phyloP scores from a whole-genome alignment of 2,797 vertebrate species.

The Helostoma temminkii region DNA sequence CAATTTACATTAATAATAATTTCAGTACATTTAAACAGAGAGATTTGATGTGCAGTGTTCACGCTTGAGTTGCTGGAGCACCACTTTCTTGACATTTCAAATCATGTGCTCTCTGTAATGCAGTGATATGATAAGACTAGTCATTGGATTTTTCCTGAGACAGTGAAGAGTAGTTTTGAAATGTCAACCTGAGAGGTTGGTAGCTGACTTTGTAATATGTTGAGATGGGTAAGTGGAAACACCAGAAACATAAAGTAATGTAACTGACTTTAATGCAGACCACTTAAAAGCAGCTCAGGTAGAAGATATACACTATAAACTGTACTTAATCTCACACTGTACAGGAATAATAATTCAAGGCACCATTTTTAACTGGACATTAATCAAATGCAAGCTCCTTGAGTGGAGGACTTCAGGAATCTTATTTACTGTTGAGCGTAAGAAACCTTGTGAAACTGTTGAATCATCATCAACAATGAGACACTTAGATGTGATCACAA shows the following conservation, averaged over 20 bases:
- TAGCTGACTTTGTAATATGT: slow-evolving; percentile 27
- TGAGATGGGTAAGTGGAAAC: no score
- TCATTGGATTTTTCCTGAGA: background rate
- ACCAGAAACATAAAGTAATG: background rate
- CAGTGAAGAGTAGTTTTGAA: slow-evolving; percentile 35
- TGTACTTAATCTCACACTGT: slow-evolving; percentile 5
- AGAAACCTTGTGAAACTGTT: background rate
- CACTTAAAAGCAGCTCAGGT: slow-evolving; percentile 29
- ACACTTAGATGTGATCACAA: background rate
- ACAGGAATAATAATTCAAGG: slow-evolving; percentile 29
- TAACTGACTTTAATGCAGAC: slow-evolving; percentile 5
- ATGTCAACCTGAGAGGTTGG: slow-evolving; percentile 32
- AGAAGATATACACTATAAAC: slow-evolving; percentile 22
- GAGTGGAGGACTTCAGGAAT: slow-evolving; percentile 5
- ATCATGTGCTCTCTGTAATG: background rate
- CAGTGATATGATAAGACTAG: no score
- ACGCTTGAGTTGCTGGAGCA: no score
- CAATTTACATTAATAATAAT: slow-evolving; percentile 11
- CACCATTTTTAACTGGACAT: slow-evolving; percentile 21
- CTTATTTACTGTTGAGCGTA: slow-evolving; percentile 2
- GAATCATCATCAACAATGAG: slow-evolving; percentile 1
- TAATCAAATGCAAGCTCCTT: background rate
- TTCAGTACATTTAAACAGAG: background rate
- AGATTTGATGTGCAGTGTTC: no score
- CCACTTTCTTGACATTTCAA: no score